Evolutionary conservation across 2,113 vertebrate genomes (phyloP).

Genomic region (Platichthys stellatus): DNA sequence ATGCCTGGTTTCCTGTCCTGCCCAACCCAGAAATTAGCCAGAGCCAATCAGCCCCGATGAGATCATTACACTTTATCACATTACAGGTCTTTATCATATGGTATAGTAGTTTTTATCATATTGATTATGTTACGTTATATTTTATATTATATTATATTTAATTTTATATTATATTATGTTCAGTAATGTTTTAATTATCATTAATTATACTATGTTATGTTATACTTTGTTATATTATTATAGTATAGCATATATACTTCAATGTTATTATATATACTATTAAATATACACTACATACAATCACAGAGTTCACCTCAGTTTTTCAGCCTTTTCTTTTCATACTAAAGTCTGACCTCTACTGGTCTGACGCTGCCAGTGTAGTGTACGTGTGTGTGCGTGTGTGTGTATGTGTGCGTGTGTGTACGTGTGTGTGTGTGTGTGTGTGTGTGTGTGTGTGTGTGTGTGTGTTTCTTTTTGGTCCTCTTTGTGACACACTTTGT

Average conservation of each 20-base stretch:
- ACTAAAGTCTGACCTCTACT: conserved; percentile 39
- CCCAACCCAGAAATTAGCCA: conserved; percentile 55
- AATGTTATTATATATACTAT: neutral
- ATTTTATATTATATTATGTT: neutral
- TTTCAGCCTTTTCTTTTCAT: conserved; percentile 3
- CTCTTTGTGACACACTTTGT: too few species aligned
- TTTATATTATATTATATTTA: neutral
- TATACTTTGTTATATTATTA: neutral
- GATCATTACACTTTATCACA: conserved; percentile 35
- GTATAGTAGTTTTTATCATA: neutral
- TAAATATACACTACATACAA: neutral
- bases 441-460: too few species aligned
- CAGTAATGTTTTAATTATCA: neutral
- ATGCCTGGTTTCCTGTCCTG: conserved; percentile 61
- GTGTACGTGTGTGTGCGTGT: too few species aligned
- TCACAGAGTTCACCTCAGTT: neutral
- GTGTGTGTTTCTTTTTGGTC: too few species aligned
- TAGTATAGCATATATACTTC: neutral
- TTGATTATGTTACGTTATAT: neutral
- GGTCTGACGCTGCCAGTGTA: neutral
- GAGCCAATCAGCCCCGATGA: conserved; percentile 43
- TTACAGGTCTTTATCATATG: neutral
- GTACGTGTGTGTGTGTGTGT: too few species aligned
- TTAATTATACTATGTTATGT: neutral
- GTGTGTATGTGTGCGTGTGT: too few species aligned